A percentile compares a stretch with the other conserved stretches of the same genome.
Conservation (phyloP, 2,888 invertebrate genomes). For the Ptilodon capucinus region DNA sequence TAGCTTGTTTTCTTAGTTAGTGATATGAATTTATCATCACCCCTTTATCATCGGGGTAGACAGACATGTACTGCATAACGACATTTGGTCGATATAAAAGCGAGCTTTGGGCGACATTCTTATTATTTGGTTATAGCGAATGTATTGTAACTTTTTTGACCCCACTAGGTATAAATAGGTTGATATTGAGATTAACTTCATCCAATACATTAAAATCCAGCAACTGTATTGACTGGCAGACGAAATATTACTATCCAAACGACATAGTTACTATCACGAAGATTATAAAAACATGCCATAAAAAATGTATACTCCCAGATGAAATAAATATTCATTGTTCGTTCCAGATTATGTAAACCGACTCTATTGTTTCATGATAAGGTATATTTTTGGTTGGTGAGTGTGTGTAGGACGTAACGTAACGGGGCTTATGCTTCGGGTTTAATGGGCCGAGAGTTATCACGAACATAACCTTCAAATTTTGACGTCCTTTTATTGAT, state of each 20-base stretch:
- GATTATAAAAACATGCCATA: slow-evolving; percentile 65
- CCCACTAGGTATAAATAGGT: no score
- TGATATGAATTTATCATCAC: no score
- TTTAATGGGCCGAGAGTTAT: slow-evolving; percentile 55
- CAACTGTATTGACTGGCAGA: neutral
- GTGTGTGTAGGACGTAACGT: slow-evolving; percentile 19
- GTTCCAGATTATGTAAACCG: neutral
- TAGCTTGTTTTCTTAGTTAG: neutral
- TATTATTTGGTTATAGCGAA: no score
- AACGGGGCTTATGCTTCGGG: slow-evolving; percentile 39
- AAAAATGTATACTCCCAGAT: slow-evolving; percentile 46
- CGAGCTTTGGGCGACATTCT: no score
- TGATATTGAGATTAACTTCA: neutral
- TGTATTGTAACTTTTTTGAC: no score
- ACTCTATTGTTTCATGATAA: slow-evolving; percentile 11
- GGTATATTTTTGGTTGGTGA: slow-evolving; percentile 14
- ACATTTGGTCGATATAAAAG: no score
- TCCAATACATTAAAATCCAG: neutral
- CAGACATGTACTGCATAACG: no score
- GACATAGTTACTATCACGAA: slow-evolving; percentile 45
- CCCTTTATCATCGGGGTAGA: no score
- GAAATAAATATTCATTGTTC: slow-evolving; percentile 46
- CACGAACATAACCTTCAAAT: slow-evolving; percentile 51
- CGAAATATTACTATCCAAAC: slow-evolving; percentile 15
- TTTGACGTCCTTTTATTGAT: slow-evolving; percentile 54